Base-by-base conservation (phyloP, 1,140 invertebrate genomes). In the Pseudomyrmex gracilis region DNA sequence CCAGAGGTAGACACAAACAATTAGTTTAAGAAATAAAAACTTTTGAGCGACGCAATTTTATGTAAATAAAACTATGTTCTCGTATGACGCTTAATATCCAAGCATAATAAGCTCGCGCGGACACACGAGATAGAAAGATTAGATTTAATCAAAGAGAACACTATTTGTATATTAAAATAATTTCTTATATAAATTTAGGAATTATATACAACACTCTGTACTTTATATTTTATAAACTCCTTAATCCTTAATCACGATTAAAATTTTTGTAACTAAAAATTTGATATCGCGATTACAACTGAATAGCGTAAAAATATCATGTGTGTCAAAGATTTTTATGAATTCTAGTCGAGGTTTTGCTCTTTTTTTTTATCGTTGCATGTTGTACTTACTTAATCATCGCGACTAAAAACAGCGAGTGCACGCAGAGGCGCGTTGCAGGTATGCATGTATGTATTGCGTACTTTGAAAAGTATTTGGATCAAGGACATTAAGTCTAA, bases 391-490 rank as follows among this genome's bases (percentile, higher is more conserved):
- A 80, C 9, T 64, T 89, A 80, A 85, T 71, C 73, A 67, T 49
- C 34, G 22, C 51, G 61, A 88, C 78, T 89, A 89, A 88, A 89
- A 88, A 55, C 43, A 58, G 68, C 76, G 20, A 64, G 76, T 85
- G 63, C 66, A 71, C 76, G 83, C 84, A 83, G 64, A 88, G 85
- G 87, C 86, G 78, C 84, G 84, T 89, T 76, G 83, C 84, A 58
- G 78, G 57, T 85, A 76, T 84, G 58, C 71, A 82, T 84, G 67
- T 83, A 71, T 76, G 78, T 53, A 74, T 86, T 68, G 63, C 47
- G 24, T 85, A 90, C 88, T 87, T 92, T 91, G 85, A 89, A 90
- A 89, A 90, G 78, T 87, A 91, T 92, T 76, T 87, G 55, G 90
- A 89, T 91, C 90, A 92, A 91, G 91, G 92, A 57, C 86, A 80